Evolutionary conservation across 2,888 invertebrate species (phyloP).

Genomic region (Lycophotia porphyrea): DNA sequence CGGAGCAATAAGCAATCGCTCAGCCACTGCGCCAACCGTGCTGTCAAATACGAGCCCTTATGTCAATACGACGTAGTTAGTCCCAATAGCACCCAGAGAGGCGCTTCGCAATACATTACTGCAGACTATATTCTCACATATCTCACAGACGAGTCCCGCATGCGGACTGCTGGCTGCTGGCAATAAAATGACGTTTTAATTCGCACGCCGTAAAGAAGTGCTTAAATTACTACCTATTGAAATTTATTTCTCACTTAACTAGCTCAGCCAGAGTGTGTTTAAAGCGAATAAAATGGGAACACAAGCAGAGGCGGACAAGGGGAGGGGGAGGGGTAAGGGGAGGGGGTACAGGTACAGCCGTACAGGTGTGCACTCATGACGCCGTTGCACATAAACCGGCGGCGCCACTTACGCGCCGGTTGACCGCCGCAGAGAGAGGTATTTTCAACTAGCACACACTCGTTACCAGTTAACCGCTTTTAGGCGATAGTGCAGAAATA

Average conservation of each 20-base stretch:
- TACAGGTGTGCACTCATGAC: constrained; percentile 56
- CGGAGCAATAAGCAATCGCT: neutral
- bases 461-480: constrained; percentile 6
- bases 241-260: constrained; percentile 57
- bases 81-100: neutral
- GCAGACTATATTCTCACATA: neutral
- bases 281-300: constrained; percentile 39
- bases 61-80: neutral
- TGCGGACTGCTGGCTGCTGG: neutral
- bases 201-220: constrained; percentile 28
- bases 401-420: constrained; percentile 24
- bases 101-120: neutral
- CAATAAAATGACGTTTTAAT: constrained; percentile 42
- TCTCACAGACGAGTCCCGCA: constrained; percentile 4
- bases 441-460: constrained; percentile 22
- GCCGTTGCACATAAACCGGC: constrained; percentile 36
- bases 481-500: constrained; percentile 3
- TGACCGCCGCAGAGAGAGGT: constrained; percentile 36
- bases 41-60: neutral
- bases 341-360: constrained; percentile 41
- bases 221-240: constrained; percentile 49
- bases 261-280: constrained; percentile 40
- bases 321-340: neutral
- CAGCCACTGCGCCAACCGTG: neutral
- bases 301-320: no score